phyloP scores from a whole-genome alignment of 2,888 invertebrate species.

The Dasypogon diadema region DNA sequence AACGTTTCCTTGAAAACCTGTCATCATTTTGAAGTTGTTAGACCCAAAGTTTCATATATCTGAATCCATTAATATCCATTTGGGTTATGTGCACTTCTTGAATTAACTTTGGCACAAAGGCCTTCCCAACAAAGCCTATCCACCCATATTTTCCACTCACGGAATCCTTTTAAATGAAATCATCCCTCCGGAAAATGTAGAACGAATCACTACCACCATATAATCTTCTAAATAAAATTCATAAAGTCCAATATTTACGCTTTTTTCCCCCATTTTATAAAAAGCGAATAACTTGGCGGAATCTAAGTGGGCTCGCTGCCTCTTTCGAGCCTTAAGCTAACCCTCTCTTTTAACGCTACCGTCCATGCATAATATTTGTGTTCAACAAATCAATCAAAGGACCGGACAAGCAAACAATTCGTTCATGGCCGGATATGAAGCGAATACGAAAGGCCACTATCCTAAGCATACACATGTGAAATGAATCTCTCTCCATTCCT shows the following conservation, averaged over 20 bases:
- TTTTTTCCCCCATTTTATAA: conserved; percentile 18
- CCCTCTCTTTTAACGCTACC: conserved; percentile 29
- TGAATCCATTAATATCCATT: no score
- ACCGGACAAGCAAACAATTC: conserved; percentile 54
- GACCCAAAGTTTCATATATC: no score
- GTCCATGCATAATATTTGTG: conserved; percentile 54
- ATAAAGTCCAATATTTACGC: conserved; percentile 36
- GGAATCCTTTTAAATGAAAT: conserved; percentile 35
- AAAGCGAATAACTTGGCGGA: conserved; percentile 25
- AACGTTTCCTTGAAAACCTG: no score
- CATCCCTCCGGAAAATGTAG: conserved; percentile 22
- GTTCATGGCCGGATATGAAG: conserved; percentile 51
- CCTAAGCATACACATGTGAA: conserved; percentile 45
- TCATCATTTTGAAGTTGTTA: no score
- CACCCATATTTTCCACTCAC: background rate
- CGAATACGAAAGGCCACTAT: conserved; percentile 25
- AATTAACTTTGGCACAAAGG: background rate
- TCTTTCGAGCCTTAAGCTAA: conserved; percentile 37
- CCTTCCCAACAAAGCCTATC: background rate
- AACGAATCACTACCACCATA: conserved; percentile 40
- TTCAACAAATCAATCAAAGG: conserved; percentile 55
- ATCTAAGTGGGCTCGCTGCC: conserved; percentile 11
- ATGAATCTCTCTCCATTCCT: conserved; percentile 21
- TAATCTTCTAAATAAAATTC: conserved; percentile 40
- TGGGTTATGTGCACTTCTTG: no score